Conservation (phyloP, 2,888 invertebrate genomes). For the Scaptomyza flava region DNA sequence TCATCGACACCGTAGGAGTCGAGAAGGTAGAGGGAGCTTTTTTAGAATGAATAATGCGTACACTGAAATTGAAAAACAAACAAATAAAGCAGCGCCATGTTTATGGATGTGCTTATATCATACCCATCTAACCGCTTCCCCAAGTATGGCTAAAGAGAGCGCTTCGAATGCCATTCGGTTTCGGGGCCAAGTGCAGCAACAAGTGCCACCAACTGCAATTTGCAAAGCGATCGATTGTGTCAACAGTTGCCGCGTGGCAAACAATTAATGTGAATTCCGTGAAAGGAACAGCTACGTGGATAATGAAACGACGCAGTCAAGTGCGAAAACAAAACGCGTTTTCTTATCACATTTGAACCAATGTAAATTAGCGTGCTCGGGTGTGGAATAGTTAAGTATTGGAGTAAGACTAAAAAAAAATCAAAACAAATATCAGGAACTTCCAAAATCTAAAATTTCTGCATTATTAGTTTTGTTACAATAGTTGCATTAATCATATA, state of each 20-base stretch:
- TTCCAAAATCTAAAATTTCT: too few relatives aligned
- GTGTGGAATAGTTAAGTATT: too few relatives aligned
- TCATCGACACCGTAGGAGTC: not conserved
- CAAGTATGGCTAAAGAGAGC: not conserved
- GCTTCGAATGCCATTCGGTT: conserved; percentile 9
- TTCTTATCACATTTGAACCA: too few relatives aligned
- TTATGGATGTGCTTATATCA: conserved; percentile 5
- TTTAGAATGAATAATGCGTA: conserved; percentile 70
- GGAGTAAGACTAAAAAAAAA: too few relatives aligned
- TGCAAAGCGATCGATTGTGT: conserved; percentile 60
- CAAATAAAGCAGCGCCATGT: conserved; percentile 58
- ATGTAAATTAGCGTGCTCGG: too few relatives aligned
- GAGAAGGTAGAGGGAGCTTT: conserved; percentile 1
- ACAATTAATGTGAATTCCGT: conserved; percentile 53
- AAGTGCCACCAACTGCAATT: conserved; percentile 64
- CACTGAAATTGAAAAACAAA: conserved; percentile 76
- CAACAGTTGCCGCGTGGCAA: conserved; percentile 66
- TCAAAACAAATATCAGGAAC: too few relatives aligned
- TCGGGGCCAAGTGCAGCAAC: conserved; percentile 44
- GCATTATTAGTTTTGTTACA: too few relatives aligned
- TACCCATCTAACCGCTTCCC: too few relatives aligned
- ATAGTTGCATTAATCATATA: too few relatives aligned
- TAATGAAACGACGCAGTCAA: conserved; percentile 25
- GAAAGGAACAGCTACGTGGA: conserved; percentile 40
- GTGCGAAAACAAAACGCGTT: not conserved